Evolutionary conservation across 1,140 invertebrate species (phyloP).

Genomic region (Zaprionus nigranus): DNA sequence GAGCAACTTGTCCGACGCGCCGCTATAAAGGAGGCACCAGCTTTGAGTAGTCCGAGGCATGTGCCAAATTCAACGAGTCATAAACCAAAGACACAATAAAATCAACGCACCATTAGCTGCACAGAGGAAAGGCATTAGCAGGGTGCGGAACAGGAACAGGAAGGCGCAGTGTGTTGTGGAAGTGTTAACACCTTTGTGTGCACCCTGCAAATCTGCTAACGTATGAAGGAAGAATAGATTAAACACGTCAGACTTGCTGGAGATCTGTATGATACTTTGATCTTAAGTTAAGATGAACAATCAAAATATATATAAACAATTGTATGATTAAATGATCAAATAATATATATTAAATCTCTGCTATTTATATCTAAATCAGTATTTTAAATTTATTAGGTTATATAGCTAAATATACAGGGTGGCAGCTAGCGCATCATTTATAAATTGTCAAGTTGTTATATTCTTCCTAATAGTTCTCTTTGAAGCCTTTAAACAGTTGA

Average conservation of each 20-base stretch:
- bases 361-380: no score
- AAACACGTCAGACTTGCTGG: no score
- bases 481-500: slow-evolving; percentile 8
- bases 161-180: not conserved
- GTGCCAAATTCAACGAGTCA: slow-evolving; percentile 61
- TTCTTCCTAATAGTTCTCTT: not conserved
- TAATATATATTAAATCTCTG: no score
- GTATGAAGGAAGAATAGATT: not conserved
- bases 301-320: no score
- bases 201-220: not conserved
- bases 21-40: slow-evolving; percentile 23
- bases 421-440: not conserved
- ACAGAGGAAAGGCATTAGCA: slow-evolving; percentile 3
- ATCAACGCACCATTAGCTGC: slow-evolving; percentile 54
- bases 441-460: not conserved
- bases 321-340: no score
- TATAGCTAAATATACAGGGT: not conserved
- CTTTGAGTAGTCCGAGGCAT: slow-evolving; percentile 35
- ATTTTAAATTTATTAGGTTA: no score
- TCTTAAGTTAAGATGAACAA: no score
- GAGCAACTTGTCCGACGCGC: slow-evolving; percentile 32
- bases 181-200: not conserved
- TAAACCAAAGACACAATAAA: slow-evolving; percentile 80
- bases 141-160: not conserved
- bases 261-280: no score